A percentile compares a stretch with the other conserved stretches of the same genome.
phyloP scores from a whole-genome alignment of 2,113 vertebrate species.

The Lophotis ruficrista region DNA sequence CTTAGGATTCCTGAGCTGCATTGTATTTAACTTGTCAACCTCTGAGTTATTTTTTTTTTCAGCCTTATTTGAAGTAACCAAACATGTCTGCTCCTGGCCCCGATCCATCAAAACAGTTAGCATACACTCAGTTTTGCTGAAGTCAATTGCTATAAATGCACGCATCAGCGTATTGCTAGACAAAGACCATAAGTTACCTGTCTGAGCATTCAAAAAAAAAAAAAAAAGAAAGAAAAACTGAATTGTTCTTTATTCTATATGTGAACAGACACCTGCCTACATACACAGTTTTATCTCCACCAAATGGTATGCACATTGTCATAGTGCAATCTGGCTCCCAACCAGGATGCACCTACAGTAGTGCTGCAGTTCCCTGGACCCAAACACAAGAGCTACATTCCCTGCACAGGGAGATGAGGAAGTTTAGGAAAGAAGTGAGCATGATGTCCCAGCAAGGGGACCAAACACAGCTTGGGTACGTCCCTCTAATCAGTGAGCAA shows the following conservation, averaged over 20 bases:
- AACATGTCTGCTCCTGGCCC: background rate
- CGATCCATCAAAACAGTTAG: background rate
- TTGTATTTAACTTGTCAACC: background rate
- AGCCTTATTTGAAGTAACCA: background rate
- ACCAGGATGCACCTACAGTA: accelerated
- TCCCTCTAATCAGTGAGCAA: background rate
- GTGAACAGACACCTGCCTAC: background rate
- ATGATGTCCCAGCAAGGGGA: background rate
- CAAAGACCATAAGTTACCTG: conserved; percentile 27
- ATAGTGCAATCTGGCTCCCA: background rate
- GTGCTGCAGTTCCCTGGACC: background rate
- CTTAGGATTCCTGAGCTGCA: background rate
- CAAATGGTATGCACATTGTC: accelerated
- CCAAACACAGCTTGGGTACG: background rate
- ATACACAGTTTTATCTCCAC: background rate
- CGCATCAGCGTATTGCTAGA: background rate
- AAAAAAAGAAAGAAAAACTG: background rate
- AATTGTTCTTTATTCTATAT: background rate
- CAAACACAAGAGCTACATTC: background rate
- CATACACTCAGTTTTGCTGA: background rate
- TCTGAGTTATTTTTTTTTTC: background rate
- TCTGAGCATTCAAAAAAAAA: background rate
- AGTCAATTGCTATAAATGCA: background rate
- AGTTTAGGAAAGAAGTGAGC: background rate
- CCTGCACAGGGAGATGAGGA: background rate